A percentile compares a stretch with the other conserved stretches of the same genome.
phyloP scores from a whole-genome alignment of 1,140 invertebrate species.

The Drepana arcuata region DNA sequence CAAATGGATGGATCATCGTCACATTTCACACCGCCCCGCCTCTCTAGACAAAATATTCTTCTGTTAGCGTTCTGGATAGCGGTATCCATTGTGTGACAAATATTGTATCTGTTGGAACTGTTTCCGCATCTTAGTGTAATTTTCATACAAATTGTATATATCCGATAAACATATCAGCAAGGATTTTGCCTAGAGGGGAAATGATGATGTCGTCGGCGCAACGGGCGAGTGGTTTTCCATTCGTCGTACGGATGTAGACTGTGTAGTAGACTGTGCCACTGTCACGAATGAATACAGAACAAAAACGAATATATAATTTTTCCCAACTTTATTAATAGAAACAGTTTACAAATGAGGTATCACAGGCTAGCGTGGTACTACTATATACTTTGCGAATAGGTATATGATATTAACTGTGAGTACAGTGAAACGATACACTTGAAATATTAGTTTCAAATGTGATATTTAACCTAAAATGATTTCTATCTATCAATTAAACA shows the following conservation, averaged over 20 bases:
- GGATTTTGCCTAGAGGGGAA: constrained; percentile 3
- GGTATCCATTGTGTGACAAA: no score
- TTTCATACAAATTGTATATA: no score
- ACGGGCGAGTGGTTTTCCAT: no score
- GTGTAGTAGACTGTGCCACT: neutral
- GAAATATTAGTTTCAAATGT: neutral
- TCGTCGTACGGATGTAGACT: neutral
- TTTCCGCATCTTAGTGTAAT: no score
- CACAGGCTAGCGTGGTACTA: constrained; percentile 51
- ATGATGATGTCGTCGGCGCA: neutral
- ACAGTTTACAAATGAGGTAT: constrained; percentile 44
- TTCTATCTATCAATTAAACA: neutral
- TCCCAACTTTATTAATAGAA: constrained; percentile 28
- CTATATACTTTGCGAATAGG: constrained; percentile 12
- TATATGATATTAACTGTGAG: no score
- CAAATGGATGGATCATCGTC: no score
- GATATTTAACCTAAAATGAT: neutral
- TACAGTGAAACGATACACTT: constrained; percentile 1
- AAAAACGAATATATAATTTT: constrained; percentile 2
- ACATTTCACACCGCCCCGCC: no score
- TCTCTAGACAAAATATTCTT: no score
- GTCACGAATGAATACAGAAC: neutral
- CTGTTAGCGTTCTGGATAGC: no score
- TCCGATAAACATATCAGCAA: no score
- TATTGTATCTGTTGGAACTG: no score